A percentile compares a stretch with the other conserved stretches of the same genome.
Conservation (phyloP, 2,113 vertebrate species). For the Charadrius vociferus region DNA sequence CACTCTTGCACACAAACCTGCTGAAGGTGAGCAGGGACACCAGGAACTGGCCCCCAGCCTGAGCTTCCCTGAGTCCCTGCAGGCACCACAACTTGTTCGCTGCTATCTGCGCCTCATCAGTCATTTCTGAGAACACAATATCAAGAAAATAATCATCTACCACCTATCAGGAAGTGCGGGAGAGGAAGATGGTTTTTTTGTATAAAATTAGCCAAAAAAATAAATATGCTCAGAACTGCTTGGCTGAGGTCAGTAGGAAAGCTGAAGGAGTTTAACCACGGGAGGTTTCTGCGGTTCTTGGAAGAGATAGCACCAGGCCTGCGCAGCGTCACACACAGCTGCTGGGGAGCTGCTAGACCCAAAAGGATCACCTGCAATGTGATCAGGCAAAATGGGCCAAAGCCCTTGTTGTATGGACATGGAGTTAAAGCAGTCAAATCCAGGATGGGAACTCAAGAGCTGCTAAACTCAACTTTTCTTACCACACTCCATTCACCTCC, state of each 20-base stretch:
- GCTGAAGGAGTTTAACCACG: neutral
- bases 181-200: neutral
- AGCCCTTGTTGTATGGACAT: neutral
- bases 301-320: neutral
- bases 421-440: neutral
- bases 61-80: neutral
- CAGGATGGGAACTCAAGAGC: neutral
- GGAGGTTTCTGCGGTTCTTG: neutral
- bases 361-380: neutral
- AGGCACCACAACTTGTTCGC: neutral
- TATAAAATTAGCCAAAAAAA: neutral
- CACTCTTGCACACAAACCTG: neutral
- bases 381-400: neutral
- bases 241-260: neutral
- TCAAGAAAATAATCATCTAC: neutral
- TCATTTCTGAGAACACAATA: neutral
- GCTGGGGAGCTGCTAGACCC: neutral
- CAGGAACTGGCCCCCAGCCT: neutral
- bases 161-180: neutral
- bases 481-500: neutral
- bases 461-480: neutral
- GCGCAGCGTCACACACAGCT: rapidly evolving
- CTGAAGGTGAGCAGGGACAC: neutral
- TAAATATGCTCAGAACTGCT: neutral
- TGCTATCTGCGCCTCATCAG: neutral